These are phyloP conservation scores for Diceros bicornis DNA, from an alignment of 2,797 vertebrate species.

Conservation along the genomic window DNA sequence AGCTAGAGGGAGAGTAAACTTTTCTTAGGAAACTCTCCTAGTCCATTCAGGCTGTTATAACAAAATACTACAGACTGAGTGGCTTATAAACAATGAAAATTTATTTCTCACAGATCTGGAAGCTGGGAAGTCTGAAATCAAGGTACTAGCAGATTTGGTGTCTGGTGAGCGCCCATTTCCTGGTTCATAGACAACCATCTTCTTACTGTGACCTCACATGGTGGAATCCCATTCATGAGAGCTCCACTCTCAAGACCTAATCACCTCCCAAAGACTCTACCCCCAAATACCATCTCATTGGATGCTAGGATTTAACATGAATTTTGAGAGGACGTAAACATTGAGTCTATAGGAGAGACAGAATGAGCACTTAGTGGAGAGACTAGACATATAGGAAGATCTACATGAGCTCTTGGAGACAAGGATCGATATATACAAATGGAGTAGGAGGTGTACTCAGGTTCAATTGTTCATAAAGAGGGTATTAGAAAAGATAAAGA, in stretches of 20 bases:
- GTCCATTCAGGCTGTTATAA: background rate
- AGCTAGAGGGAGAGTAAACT: background rate
- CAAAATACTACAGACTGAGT: background rate
- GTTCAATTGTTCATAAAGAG: background rate
- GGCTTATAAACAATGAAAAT: background rate
- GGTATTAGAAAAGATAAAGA: constrained; percentile 1
- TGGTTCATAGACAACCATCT: background rate
- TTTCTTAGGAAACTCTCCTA: constrained; percentile 6
- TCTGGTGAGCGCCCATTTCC: background rate
- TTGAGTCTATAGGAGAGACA: background rate
- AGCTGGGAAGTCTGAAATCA: background rate
- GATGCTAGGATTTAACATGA: background rate
- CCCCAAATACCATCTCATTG: background rate
- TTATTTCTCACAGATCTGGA: background rate
- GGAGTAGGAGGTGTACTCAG: background rate
- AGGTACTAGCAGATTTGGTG: background rate
- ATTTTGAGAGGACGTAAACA: background rate
- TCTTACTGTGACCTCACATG: background rate
- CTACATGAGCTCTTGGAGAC: background rate
- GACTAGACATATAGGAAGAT: background rate
- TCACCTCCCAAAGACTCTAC: background rate
- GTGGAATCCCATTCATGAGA: background rate
- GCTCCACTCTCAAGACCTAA: background rate
- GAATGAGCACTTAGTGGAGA: background rate
- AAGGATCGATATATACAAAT: background rate